Base-by-base conservation (phyloP, 2,797 vertebrate species). In the Periophthalmus magnuspinnatus region DNA sequence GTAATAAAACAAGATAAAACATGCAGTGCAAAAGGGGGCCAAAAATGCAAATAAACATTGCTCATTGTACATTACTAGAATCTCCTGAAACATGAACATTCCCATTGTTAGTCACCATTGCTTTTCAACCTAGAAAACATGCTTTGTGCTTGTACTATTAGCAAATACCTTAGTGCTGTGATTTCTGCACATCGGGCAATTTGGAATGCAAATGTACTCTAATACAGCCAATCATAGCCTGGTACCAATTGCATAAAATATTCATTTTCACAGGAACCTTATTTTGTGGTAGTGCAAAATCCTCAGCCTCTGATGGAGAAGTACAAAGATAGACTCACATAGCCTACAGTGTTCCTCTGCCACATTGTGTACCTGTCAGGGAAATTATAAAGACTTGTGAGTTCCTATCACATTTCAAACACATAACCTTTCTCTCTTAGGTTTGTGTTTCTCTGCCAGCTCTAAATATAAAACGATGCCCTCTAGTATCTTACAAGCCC, bases 211-310 rank as follows among this genome's bases (percentile, higher is more conserved):
- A 91, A 92, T 90, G 78, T 75, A 68, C 84, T 85, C 78, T 71
- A 84, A 84, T 78, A 75, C 84, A 88, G 87, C 87, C 88, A 86
- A 90, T 88, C 88, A 83, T 83, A 89, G 86, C 85, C 89, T 92
- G 85, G 81, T 89, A 90, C 90, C 82, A 85, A 84, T 84, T 84
- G 91, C 86, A 91, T 93, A 77, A 91, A 93, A 93, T 92, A 93
- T 93, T 92, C 77, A 90, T 91, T 89, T 89, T 82, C 79, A 89
- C 86, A 90, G 88, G 86, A 91, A 89, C 86, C 80, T 78, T 83
- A 86, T 89, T 91, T 84, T 91, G 84, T 89, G 84, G 83, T 83
- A 78, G 84, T 88, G 89, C 87, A 90, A 89, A 89, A 87, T 89
- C 71, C 77, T 88, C 78, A 84, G 80, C 84, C 71, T 88, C 82